These are phyloP conservation scores for Pecten maximus DNA, from an alignment of 2,888 invertebrate species.

Conservation along the genomic window DNA sequence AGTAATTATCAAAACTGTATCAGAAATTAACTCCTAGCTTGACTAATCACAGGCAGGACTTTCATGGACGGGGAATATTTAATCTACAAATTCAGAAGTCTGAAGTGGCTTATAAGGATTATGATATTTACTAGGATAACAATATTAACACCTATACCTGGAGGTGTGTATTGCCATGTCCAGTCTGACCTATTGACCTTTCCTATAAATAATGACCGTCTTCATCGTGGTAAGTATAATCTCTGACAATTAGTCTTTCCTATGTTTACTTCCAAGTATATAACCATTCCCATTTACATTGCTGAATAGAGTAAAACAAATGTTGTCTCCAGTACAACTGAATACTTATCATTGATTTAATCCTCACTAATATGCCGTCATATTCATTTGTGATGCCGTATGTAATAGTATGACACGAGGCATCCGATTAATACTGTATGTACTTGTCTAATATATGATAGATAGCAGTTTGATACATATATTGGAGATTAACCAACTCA, in stretches of 20 bases:
- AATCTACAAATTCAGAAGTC: not conserved
- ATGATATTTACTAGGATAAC: not conserved
- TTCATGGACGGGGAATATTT: not conserved
- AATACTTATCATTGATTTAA: no score
- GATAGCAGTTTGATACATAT: no score
- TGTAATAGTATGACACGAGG: no score
- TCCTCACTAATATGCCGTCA: no score
- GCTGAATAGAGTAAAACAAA: not conserved
- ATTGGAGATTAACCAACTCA: no score
- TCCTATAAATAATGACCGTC: not conserved
- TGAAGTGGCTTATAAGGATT: not conserved
- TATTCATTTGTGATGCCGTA: no score
- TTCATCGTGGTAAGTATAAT: not conserved
- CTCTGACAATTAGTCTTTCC: not conserved
- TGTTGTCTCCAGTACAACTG: no score
- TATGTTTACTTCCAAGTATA: not conserved
- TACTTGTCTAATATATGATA: no score
- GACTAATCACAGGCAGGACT: not conserved
- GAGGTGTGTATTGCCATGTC: not conserved
- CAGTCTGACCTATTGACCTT: not conserved
- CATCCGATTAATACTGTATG: no score
- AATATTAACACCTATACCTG: not conserved
- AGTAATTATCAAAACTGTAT: not conserved
- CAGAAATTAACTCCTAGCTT: not conserved
- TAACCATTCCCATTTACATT: not conserved